phyloP scores from a whole-genome alignment of 2,797 vertebrate species.

The Spinus olivaceus region DNA sequence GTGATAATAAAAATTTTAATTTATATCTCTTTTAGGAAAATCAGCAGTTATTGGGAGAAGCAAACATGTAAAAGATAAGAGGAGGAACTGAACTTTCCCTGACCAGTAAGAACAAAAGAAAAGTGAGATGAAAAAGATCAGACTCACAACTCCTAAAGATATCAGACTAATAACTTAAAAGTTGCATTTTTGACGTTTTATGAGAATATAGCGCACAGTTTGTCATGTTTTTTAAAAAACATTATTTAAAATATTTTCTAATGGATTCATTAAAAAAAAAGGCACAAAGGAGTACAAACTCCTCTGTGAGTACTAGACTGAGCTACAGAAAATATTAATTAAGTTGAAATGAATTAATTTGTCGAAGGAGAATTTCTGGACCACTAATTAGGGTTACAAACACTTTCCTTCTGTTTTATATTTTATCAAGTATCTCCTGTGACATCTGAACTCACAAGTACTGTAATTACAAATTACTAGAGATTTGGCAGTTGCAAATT shows the following conservation, averaged over 20 bases:
- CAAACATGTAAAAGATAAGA: neutral
- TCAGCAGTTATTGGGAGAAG: neutral
- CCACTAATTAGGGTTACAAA: neutral
- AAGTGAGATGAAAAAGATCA: neutral
- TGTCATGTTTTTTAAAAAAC: neutral
- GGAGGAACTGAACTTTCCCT: neutral
- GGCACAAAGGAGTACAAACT: neutral
- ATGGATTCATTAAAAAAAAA: neutral
- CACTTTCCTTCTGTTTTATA: neutral
- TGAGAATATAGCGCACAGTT: neutral
- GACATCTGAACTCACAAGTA: neutral
- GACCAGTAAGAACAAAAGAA: neutral
- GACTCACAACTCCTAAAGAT: neutral
- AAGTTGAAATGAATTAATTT: neutral
- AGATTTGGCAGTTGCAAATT: neutral
- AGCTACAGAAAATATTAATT: neutral
- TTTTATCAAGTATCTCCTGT: neutral
- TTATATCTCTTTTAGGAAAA: neutral
- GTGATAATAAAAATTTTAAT: neutral
- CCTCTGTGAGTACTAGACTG: neutral
- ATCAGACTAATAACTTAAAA: neutral
- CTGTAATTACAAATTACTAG: neutral
- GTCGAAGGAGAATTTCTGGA: neutral
- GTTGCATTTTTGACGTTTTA: neutral
- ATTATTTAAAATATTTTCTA: neutral